These are phyloP conservation scores for Bradypus variegatus DNA, from an alignment of 2,797 vertebrate genomes.

Conservation along the genomic window DNA sequence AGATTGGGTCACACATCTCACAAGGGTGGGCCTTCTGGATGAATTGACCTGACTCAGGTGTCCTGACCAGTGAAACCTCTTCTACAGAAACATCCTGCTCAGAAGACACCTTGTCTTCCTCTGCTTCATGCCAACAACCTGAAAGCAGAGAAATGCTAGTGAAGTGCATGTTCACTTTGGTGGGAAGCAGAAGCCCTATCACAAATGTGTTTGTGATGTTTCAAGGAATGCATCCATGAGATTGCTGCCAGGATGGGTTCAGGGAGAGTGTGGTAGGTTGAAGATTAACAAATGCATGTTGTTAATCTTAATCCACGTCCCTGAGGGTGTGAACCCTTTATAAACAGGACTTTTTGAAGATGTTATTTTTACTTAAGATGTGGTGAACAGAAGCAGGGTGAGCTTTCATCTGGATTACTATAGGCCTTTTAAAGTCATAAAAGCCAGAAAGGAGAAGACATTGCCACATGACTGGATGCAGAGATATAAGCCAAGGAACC, in stretches of 20 bases:
- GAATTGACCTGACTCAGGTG: neutral
- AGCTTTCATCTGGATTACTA: too few species aligned
- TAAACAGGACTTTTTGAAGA: too few species aligned
- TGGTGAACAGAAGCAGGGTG: too few species aligned
- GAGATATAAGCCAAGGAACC: too few species aligned
- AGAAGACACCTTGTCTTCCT: neutral
- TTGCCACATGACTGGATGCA: too few species aligned
- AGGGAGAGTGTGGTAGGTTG: too few species aligned
- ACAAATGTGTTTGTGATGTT: neutral
- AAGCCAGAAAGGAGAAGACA: too few species aligned
- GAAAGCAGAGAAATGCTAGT: conserved; percentile 9
- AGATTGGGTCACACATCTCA: neutral
- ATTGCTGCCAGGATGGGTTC: neutral
- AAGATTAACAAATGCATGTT: too few species aligned
- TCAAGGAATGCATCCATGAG: neutral
- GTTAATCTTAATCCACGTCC: too few species aligned
- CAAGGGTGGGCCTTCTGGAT: neutral
- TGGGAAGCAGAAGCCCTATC: neutral
- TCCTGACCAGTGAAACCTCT: neutral
- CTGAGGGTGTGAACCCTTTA: too few species aligned
- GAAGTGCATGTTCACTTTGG: neutral
- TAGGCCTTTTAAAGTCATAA: too few species aligned
- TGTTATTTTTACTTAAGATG: too few species aligned
- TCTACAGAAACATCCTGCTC: neutral
- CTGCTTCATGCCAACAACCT: conserved; percentile 37